Conservation (phyloP, 2,797 vertebrate species). For the Emys orbicularis region DNA sequence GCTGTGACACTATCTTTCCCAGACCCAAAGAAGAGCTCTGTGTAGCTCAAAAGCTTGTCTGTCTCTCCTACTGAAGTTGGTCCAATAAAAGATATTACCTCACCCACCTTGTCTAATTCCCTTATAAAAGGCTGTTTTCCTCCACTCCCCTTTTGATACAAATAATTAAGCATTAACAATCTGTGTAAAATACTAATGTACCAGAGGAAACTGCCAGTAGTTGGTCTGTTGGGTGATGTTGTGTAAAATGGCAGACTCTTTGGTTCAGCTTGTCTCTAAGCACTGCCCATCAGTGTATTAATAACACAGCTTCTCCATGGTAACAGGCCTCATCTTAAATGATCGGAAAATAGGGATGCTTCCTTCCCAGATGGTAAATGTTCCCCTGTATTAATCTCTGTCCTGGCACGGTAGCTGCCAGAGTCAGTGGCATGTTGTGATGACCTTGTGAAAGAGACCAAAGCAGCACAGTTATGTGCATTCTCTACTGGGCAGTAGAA, state of each 20-base stretch:
- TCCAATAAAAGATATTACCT: no score
- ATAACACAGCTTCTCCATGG: background rate
- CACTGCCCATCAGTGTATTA: background rate
- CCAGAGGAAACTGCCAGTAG: background rate
- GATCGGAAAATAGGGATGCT: background rate
- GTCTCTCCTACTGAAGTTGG: no score
- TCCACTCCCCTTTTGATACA: background rate
- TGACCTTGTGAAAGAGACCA: background rate
- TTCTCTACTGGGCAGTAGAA: background rate
- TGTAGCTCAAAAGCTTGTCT: no score
- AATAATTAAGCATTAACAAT: background rate
- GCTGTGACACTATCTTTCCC: no score
- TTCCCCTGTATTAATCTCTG: background rate
- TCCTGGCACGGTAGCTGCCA: background rate
- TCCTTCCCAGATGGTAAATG: background rate
- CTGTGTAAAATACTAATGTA: background rate
- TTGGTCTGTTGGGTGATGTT: background rate
- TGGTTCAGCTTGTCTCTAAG: background rate
- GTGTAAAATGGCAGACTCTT: no score
- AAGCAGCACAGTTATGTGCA: background rate
- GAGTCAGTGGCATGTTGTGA: background rate
- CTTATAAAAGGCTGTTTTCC: background rate
- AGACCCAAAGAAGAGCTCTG: no score
- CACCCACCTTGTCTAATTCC: no score
- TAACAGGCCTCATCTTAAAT: background rate